phyloP scores from a whole-genome alignment of 2,888 invertebrate genomes.

The Cancer borealis region DNA sequence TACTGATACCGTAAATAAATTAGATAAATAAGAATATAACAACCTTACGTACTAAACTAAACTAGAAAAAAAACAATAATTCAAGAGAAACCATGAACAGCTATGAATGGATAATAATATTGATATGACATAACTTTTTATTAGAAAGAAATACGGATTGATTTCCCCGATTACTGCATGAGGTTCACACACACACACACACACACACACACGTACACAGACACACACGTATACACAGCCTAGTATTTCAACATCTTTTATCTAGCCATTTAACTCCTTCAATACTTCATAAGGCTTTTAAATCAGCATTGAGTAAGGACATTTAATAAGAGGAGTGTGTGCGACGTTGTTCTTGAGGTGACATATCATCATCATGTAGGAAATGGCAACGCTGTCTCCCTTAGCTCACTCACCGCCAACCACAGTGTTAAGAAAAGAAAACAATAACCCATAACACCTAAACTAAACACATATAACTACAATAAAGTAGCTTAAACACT shows the following conservation, averaged over 20 bases:
- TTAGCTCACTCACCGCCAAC: background rate
- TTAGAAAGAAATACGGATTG: background rate
- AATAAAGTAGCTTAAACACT: background rate
- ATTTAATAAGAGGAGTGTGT: conserved; percentile 57
- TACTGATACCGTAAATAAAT: no score
- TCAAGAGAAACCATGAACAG: background rate
- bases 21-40: no score
- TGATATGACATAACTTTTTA: background rate
- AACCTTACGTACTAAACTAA: background rate
- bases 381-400: conserved; percentile 42
- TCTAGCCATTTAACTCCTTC: background rate
- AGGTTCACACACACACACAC: background rate
- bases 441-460: background rate
- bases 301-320: conserved; percentile 61
- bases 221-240: background rate
- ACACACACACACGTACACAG: background rate
- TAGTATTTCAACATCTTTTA: background rate
- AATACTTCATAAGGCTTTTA: conserved; percentile 48
- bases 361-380: background rate
- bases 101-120: no score
- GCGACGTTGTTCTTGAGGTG: background rate
- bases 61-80: background rate
- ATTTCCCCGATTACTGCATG: background rate
- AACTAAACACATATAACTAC: background rate
- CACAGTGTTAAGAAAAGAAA: background rate